Conservation (phyloP, 1,140 invertebrate genomes). For the Tetramorium alpestre region DNA sequence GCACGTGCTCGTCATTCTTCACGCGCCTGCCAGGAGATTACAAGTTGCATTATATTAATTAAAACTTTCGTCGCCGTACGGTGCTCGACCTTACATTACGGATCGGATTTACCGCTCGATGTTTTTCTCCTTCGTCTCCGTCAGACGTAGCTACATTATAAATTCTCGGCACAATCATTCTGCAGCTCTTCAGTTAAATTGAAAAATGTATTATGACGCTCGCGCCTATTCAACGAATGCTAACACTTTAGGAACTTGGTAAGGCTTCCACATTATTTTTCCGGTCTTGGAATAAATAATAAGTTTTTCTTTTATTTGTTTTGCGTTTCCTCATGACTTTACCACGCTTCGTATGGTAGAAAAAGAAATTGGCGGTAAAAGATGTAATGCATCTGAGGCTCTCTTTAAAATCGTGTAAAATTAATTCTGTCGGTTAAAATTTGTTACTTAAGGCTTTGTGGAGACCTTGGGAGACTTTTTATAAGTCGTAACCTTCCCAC, state of each 20-base stretch:
- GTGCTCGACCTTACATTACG: neutral
- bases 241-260: neutral
- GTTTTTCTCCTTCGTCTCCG: neutral
- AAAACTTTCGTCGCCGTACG: neutral
- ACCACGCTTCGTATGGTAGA: neutral
- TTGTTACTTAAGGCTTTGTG: neutral
- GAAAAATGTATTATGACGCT: neutral
- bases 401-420: neutral
- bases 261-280: neutral
- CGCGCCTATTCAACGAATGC: neutral
- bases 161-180: neutral
- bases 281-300: neutral
- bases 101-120: conserved; percentile 1
- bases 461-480: too few relatives aligned
- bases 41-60: conserved; percentile 37
- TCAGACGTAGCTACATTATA: neutral
- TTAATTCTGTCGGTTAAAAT: neutral
- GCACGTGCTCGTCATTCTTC: neutral
- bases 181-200: neutral
- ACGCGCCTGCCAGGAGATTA: neutral
- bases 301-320: neutral
- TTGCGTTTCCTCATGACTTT: neutral
- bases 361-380: neutral
- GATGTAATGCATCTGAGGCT: neutral
- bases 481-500: neutral